Evolutionary conservation across 2,113 vertebrate species (phyloP).

Genomic region (Paramormyrops kingsleyae): DNA sequence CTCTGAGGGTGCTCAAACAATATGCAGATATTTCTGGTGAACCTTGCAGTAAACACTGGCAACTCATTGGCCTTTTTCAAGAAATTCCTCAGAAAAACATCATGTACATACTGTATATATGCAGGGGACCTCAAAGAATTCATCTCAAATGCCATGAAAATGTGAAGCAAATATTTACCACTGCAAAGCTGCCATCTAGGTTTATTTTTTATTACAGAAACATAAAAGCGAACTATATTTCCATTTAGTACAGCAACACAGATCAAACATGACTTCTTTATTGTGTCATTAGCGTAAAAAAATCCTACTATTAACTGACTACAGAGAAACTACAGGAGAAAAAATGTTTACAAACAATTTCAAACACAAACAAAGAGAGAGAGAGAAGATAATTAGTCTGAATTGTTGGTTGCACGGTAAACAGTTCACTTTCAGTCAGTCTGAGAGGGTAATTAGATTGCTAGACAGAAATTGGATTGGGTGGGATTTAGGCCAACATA

Average conservation of each 20-base stretch:
- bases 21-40: not conserved
- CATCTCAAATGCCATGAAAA: not conserved
- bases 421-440: not conserved
- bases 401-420: not conserved
- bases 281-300: not conserved
- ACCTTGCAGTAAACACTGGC: not conserved
- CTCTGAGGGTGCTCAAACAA: not conserved
- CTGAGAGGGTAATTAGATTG: not conserved
- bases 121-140: not conserved
- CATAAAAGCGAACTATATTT: not conserved
- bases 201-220: not conserved
- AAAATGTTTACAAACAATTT: not conserved
- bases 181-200: not conserved
- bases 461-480: not conserved
- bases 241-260: not conserved
- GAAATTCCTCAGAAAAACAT: not conserved
- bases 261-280: not conserved
- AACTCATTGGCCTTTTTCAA: not conserved
- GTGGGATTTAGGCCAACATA: not conserved
- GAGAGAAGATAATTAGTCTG: not conserved
- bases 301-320: not conserved
- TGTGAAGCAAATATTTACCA: not conserved
- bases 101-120: not conserved
- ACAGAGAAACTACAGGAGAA: not conserved
- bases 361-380: not conserved